These are phyloP conservation scores for Planococcus citri DNA, from an alignment of 1,140 invertebrate species.

Conservation along the genomic window DNA sequence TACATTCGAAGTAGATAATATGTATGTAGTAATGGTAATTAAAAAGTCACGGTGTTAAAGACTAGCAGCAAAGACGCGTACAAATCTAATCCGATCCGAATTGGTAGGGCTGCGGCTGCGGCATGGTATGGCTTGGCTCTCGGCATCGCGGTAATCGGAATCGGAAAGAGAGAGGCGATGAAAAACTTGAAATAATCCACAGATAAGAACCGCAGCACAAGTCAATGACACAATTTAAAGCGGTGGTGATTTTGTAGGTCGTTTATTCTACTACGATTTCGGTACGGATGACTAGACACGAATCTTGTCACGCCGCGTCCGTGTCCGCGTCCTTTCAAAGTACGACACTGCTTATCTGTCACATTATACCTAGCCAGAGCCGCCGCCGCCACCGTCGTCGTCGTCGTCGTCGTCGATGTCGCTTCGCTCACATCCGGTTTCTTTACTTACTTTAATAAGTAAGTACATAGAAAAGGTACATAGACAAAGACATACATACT, in stretches of 20 bases:
- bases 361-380: too few relatives aligned
- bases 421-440: conserved; percentile 10
- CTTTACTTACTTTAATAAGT: conserved; percentile 10
- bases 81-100: too few relatives aligned
- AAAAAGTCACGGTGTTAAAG: not conserved
- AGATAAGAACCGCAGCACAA: conserved; percentile 15
- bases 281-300: conserved; percentile 14
- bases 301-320: conserved; percentile 16
- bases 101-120: too few relatives aligned
- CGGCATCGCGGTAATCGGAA: too few relatives aligned
- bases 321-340: not conserved
- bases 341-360: conserved; percentile 6
- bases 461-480: not conserved
- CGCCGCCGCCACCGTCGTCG: too few relatives aligned
- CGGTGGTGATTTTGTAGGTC: conserved; percentile 19
- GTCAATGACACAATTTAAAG: conserved; percentile 19
- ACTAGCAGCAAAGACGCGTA: not conserved
- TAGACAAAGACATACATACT: not conserved
- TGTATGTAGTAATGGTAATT: too few relatives aligned
- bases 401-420: too few relatives aligned
- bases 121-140: too few relatives aligned
- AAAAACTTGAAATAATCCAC: not conserved
- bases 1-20: not conserved
- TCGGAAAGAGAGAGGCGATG: too few relatives aligned
- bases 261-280: conserved; percentile 12